Evolutionary conservation across 2,797 vertebrate genomes (phyloP), one percentile per base, ranked within the genome.

Genomic region (Sebastes elongatus): DNA sequence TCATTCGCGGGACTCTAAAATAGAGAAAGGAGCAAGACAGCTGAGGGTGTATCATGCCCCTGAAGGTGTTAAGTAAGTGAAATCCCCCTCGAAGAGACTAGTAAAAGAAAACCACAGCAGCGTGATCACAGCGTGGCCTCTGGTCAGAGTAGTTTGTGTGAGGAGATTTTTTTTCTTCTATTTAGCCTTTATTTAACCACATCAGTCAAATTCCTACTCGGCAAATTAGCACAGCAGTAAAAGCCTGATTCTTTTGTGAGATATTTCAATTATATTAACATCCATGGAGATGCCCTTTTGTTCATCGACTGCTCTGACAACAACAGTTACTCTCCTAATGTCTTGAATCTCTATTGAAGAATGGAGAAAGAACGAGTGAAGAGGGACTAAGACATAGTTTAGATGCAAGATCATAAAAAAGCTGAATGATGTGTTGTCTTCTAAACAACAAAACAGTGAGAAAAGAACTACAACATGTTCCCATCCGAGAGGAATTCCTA

Each of bases 1-100:
- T 92, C 91, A 90, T 85, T 86, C 61, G 23, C 73, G 70, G 49
- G 74, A 78, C 56, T 75, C 84, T 71, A 67, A 87, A 89, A 86
- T 49, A 88, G 73, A 85, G 63, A 64, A 73, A 80, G n/a, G 27
- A 81, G 67, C 59, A 82, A 88, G 81, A 81, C 46, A 81, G 80
- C 73, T 75, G 74, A 80, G 79, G 22, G 71, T 55, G 32, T 67
- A 74, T 71, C 66, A 70, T 64, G 57, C 59, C 80, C 74, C 84
- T 74, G 30, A 77, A 82, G 75, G 85, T 87, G 86, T 81, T 78
- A 83, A 89, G 72, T 77, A 78, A 71, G 68, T 74, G 71, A 57
- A 73, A 72, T 64, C 63, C 27, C 16, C 57, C 27, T 74, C 38
- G 53, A 57, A 42, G 25, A 25, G 32, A 32, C 72, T 35, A 28